Evolutionary conservation across 2,113 vertebrate species (phyloP).

Genomic region (Corythaixoides concolor): DNA sequence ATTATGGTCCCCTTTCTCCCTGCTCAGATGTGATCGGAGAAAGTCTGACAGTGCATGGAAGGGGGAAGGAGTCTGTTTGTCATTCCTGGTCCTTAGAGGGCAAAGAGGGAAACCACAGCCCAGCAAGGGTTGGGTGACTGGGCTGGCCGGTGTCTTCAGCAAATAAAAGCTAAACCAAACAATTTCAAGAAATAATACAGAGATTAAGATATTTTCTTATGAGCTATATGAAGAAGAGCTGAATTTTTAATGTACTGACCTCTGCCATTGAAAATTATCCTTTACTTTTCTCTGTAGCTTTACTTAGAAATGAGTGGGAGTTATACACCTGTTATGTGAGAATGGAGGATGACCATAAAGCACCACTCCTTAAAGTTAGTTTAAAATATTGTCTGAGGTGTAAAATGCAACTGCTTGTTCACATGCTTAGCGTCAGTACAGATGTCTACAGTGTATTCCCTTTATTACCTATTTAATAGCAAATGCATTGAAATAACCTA

Average conservation of each 20-base stretch:
- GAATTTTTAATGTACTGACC: neutral
- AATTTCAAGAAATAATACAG: neutral
- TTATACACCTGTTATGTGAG: constrained; percentile 30
- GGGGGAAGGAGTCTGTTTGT: neutral
- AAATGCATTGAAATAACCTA: neutral
- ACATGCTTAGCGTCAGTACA: neutral
- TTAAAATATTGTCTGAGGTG: neutral
- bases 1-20: neutral
- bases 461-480: neutral
- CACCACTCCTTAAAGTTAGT: neutral
- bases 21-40: neutral
- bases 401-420: neutral
- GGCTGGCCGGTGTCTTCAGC: neutral
- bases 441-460: neutral
- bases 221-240: neutral
- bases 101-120: neutral
- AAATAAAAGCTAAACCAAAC: neutral
- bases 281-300: neutral
- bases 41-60: neutral
- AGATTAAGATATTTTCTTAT: neutral
- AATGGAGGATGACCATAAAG: neutral
- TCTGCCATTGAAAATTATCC: neutral
- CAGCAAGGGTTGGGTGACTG: neutral
- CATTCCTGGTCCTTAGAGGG: neutral
- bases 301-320: constrained; percentile 34